Conservation (phyloP, 2,113 vertebrate genomes). For the Melanostigma gelatinosum region DNA sequence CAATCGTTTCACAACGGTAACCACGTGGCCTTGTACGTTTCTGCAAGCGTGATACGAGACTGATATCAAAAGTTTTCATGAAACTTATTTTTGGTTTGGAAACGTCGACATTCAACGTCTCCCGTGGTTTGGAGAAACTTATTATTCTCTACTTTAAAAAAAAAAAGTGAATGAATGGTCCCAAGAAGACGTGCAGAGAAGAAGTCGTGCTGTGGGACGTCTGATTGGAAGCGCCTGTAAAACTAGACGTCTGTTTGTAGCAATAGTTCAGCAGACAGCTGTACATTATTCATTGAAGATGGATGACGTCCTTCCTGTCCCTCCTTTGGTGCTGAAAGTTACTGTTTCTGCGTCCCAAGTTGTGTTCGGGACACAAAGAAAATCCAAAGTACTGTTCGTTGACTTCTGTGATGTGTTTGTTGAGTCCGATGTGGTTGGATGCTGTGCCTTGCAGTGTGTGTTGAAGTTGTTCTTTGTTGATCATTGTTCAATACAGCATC, state of each 20-base stretch:
- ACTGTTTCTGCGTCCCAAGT: slow-evolving; percentile 26
- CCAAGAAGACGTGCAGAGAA: neutral
- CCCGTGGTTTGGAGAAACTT: neutral
- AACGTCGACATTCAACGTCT: neutral
- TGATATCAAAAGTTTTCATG: too few relatives aligned
- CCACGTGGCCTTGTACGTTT: too few relatives aligned
- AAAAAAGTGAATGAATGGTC: neutral
- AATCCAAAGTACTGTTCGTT: slow-evolving; percentile 54
- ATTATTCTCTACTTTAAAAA: neutral
- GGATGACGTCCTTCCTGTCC: neutral
- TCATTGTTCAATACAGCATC: slow-evolving; percentile 44
- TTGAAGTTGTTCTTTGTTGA: slow-evolving; percentile 36
- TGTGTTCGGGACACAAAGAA: slow-evolving; percentile 20
- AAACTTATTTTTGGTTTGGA: too few relatives aligned
- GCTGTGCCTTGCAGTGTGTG: slow-evolving; percentile 33
- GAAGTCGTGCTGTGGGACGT: neutral
- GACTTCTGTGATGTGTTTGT: slow-evolving; percentile 20
- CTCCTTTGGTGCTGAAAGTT: slow-evolving; percentile 20
- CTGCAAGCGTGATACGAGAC: too few relatives aligned
- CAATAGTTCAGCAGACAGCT: neutral
- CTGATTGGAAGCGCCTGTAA: neutral
- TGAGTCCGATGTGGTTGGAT: slow-evolving; percentile 18
- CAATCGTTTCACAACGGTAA: too few relatives aligned
- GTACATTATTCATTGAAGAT: neutral
- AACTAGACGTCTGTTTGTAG: neutral